These are phyloP conservation scores for Phortica okadai DNA, from an alignment of 2,888 invertebrate species.

Conservation along the genomic window DNA sequence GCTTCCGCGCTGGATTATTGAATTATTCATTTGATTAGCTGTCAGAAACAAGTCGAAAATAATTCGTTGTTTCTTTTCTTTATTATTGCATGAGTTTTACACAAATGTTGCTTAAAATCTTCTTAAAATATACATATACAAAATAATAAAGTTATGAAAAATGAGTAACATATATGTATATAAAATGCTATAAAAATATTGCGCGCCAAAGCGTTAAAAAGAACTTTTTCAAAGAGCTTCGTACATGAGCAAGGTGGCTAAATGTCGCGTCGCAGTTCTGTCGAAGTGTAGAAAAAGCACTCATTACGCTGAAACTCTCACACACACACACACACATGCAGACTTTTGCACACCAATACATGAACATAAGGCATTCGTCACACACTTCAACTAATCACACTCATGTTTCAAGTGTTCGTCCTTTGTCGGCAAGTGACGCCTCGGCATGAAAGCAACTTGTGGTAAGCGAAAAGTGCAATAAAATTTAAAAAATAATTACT, in stretches of 20 bases:
- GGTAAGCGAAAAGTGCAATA: not conserved
- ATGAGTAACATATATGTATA: not conserved
- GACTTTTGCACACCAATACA: not conserved
- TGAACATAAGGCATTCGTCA: not conserved
- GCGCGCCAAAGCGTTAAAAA: not conserved
- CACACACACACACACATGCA: conserved; percentile 1
- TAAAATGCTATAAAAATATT: not conserved
- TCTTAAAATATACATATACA: not conserved
- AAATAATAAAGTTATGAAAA: not conserved
- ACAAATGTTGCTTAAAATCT: too few relatives aligned
- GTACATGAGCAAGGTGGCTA: not conserved
- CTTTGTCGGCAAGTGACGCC: not conserved
- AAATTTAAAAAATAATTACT: not conserved
- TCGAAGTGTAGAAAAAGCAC: not conserved
- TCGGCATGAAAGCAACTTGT: not conserved
- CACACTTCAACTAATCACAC: not conserved
- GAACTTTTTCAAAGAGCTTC: not conserved
- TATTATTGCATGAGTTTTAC: too few relatives aligned
- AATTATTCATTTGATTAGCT: conserved; percentile 16
- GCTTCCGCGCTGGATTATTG: not conserved
- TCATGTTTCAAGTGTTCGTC: not conserved
- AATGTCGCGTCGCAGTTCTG: not conserved
- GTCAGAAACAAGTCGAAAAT: conserved; percentile 1
- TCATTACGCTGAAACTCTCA: not conserved
- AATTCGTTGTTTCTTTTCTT: not conserved